phyloP scores from a whole-genome alignment of 2,797 vertebrate genomes.

The Harpagifer antarcticus region DNA sequence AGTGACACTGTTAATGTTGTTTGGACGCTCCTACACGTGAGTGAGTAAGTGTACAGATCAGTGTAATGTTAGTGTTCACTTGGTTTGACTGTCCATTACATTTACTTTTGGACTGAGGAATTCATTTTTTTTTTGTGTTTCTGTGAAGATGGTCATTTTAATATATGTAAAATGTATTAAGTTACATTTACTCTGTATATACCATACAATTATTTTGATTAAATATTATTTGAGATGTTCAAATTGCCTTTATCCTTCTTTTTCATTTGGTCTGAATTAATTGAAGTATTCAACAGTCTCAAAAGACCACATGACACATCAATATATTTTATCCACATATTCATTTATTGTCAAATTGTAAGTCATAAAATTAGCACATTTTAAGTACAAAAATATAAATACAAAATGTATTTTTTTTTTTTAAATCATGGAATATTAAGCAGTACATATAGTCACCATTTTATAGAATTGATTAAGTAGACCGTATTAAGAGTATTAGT shows the following conservation, averaged over 20 bases:
- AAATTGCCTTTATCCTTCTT: conserved; percentile 14
- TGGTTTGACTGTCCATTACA: conserved; percentile 59
- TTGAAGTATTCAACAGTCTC: not conserved
- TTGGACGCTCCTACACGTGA: conserved; percentile 47
- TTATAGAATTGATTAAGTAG: not conserved
- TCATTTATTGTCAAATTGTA: not conserved
- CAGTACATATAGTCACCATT: not conserved
- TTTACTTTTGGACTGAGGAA: conserved; percentile 78
- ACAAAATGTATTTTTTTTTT: not conserved
- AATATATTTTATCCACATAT: not conserved
- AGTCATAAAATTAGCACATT: not conserved
- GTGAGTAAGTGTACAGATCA: conserved; percentile 64
- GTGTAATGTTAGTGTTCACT: conserved; percentile 73
- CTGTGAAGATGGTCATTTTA: conserved; percentile 90
- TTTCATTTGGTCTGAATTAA: not conserved
- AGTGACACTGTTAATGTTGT: conserved; percentile 62
- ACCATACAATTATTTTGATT: conserved; percentile 85
- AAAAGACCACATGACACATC: not conserved
- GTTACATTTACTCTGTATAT: conserved; percentile 95
- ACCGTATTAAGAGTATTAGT: conserved; percentile 4
- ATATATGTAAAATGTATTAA: conserved; percentile 95
- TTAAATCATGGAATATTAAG: not conserved
- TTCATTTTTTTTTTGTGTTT: conserved; percentile 55
- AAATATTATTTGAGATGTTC: conserved; percentile 84
- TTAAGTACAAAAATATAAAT: conserved; percentile 26